Base-by-base conservation (phyloP, 2,113 vertebrate species). In the Canis aureus region DNA sequence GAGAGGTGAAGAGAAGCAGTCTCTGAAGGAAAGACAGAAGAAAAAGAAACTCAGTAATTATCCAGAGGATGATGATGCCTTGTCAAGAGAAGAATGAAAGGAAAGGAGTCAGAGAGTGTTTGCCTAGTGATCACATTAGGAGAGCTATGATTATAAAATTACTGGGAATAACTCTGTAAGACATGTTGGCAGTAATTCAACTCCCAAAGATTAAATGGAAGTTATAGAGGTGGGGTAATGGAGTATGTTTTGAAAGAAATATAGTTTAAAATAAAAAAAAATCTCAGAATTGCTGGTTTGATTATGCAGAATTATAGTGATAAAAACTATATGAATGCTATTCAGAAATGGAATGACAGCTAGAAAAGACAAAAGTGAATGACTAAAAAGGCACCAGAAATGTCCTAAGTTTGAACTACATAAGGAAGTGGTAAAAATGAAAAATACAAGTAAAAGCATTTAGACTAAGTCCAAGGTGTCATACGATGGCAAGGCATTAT, bases 101-200 rank as follows among this genome's bases (percentile, higher is more conserved):
- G 88, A 73, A 96, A 87, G 84, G 95, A 95, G 83, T 92, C 82
- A 78, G 81, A 66, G 81, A 92, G 85, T 94, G 76, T 96, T 97
- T 97, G 96, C 79, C 66, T 80, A 73, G 67, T 71, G 90, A 92
- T 96, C 91, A 89, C 29, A 20, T 17, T 76, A 23, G 13, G 59
- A 96, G 69, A 92, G 88, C 89, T 96, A 78, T 96, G 96, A 97
- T 97, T 97, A 97, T 96, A 81, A 98, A 96, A 98, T 98, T 97
- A 97, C 74, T 35, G 29, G 62, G 88, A 38, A 90, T 93, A 89
- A 91, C 32, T 53, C 69, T 96, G 84, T 94, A 88, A 97, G 96
- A 96, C 89, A 90, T 95, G 89, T 94, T 97, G 92, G 83, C 97
- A 96, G 89, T 81, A 94, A 97, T 92, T 97, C 76, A 83, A 17